Conservation (phyloP, 2,888 invertebrate species). For the Gari tellinella region DNA sequence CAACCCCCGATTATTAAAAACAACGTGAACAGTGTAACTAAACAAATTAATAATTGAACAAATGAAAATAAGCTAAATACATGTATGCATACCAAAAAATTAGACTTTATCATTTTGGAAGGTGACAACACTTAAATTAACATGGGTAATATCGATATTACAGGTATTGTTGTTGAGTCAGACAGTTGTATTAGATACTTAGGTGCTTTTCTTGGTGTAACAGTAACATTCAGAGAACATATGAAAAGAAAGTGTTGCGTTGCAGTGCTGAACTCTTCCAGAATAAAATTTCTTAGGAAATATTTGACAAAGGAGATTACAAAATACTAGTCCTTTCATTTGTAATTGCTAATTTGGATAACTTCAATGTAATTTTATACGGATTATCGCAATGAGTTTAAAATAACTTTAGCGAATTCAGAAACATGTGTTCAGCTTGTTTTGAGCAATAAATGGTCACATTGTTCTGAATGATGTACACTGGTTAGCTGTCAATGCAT, state of each 20-base stretch:
- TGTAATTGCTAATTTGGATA: slow-evolving; percentile 11
- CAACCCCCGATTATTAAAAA: too few relatives aligned
- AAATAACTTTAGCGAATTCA: neutral
- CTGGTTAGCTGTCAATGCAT: neutral
- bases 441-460: neutral
- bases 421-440: neutral
- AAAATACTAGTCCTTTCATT: slow-evolving; percentile 9
- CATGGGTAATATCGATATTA: neutral
- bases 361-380: slow-evolving; percentile 12
- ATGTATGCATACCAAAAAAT: slow-evolving; percentile 8
- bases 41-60: neutral
- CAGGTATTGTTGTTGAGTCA: neutral
- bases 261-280: too few relatives aligned
- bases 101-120: slow-evolving; percentile 7
- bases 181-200: too few relatives aligned
- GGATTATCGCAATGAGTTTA: neutral
- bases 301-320: slow-evolving; percentile 5
- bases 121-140: too few relatives aligned
- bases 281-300: slow-evolving; percentile 10
- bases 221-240: slow-evolving; percentile 5
- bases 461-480: neutral
- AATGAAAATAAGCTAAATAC: slow-evolving; percentile 7
- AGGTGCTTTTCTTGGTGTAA: slow-evolving; percentile 7
- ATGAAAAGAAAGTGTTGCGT: slow-evolving; percentile 7
- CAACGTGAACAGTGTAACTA: too few relatives aligned